A percentile compares a stretch with the other conserved stretches of the same genome.
phyloP scores from a whole-genome alignment of 2,888 invertebrate genomes.

The Acleris emargana region DNA sequence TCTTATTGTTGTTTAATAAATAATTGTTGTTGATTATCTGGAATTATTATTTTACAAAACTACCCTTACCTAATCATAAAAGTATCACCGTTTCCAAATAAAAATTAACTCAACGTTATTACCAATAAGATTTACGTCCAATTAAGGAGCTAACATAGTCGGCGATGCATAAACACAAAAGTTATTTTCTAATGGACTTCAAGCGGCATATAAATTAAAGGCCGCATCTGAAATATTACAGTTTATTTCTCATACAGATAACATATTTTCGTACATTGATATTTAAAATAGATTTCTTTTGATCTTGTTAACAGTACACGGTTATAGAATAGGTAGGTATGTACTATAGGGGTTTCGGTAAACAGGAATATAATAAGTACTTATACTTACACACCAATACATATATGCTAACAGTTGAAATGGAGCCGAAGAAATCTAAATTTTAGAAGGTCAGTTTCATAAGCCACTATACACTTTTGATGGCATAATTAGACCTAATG shows the following conservation, averaged over 20 bases:
- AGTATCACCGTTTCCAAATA: not conserved
- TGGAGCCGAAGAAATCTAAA: conserved; percentile 32
- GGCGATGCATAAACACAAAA: not conserved
- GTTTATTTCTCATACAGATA: conserved; percentile 75
- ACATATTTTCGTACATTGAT: conserved; percentile 79
- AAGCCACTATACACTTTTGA: not conserved
- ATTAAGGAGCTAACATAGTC: not conserved
- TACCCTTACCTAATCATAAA: conserved; percentile 9
- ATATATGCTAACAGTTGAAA: conserved; percentile 25
- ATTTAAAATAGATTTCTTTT: conserved; percentile 81
- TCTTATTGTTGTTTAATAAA: conserved; percentile 56
- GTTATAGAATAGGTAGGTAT: conserved; percentile 49
- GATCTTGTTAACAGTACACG: conserved; percentile 69
- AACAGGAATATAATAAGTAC: conserved; percentile 14
- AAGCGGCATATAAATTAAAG: conserved; percentile 34
- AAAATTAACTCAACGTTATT: not conserved
- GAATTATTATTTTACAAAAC: conserved; percentile 44
- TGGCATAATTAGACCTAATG: no score
- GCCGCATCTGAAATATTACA: conserved; percentile 47
- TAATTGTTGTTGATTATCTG: conserved; percentile 49
- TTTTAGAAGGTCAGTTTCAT: conserved; percentile 8
- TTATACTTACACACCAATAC: conserved; percentile 28
- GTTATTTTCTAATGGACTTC: not conserved
- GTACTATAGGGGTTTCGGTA: conserved; percentile 19
- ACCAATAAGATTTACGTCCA: not conserved